Percentiles rank a stretch among this genome's conserved stretches.
Conservation (phyloP, 1,140 invertebrate species). For the Euschistus heros region DNA sequence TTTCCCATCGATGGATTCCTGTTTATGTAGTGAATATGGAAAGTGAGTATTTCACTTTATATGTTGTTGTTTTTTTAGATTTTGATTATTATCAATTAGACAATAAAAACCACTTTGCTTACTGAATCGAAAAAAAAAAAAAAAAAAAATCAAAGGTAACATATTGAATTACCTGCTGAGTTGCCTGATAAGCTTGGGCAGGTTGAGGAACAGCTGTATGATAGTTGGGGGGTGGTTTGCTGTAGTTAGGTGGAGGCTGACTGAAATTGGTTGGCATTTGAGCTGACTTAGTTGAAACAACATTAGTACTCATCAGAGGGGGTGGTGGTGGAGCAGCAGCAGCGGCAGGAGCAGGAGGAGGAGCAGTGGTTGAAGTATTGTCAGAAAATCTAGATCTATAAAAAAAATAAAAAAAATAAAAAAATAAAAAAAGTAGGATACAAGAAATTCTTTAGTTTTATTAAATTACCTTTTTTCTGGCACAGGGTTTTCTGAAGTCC, state of each 20-base stretch:
- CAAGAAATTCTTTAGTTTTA: neutral
- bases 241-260: constrained; percentile 11
- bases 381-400: neutral
- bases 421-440: no score
- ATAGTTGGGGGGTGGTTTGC: neutral
- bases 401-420: neutral
- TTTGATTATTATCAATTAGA: no score
- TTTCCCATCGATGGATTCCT: no score
- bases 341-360: neutral
- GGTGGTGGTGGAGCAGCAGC: constrained; percentile 10
- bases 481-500: neutral
- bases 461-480: constrained; percentile 4
- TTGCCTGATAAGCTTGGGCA: neutral
- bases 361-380: neutral
- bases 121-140: neutral
- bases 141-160: neutral
- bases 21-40: no score
- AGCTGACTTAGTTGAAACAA: neutral
- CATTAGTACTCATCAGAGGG: neutral
- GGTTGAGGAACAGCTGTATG: neutral
- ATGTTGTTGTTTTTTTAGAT: no score
- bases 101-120: no score
- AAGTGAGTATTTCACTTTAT: no score
- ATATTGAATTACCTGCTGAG: neutral
- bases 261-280: neutral